Base-by-base conservation (phyloP, 2,888 invertebrate species). In the Ochropacha duplaris region DNA sequence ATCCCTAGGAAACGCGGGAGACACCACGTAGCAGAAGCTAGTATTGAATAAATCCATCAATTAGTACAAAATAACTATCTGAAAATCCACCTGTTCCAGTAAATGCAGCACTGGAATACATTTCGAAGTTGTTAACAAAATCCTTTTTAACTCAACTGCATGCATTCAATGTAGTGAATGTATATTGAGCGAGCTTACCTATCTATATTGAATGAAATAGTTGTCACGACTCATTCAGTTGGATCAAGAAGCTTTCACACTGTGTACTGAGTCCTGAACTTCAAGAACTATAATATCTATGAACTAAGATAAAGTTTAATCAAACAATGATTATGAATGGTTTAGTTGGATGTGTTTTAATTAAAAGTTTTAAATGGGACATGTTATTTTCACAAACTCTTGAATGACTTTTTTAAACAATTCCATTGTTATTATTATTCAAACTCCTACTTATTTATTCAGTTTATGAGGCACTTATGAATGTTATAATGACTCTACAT, bases 141-240 rank as follows among this genome's bases (percentile, higher is more conserved):
- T 44, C 44, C 44, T 1, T 44, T 44, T 44, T 54, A 59, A 59
- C 56, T 56, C 59, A 54, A 58, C 22, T 54, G 52, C 56, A 58
- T 57, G 54, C 51, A 57, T 57, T 55, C 57, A 55, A 50, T 55
- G 51, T 26, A 50, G 19, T 31, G 57, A 57, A 22, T 22, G 19
- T n/a, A n/a, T n/a, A n/a, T n/a, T n/a, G 54, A 24, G 39, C 54
- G 44, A 57, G 55, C 44, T 19, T 44, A 44, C 9, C 19, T 44
- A 31, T 50, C 24, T 4, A 24, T 24, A 24, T 55, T 24, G n/a
- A 55, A 24, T 31, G 24, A 50, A 22, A 50, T 55, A 34, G n/a
- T 34, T 24, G 34, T 16, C 22, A 24, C 34, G 36, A 50, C 19
- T 44, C 19, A 44, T 44, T 44, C 16, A 19, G 44, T 44, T 44